Base-by-base conservation (phyloP, 2,888 invertebrate genomes). In the Autographa pulchrina region DNA sequence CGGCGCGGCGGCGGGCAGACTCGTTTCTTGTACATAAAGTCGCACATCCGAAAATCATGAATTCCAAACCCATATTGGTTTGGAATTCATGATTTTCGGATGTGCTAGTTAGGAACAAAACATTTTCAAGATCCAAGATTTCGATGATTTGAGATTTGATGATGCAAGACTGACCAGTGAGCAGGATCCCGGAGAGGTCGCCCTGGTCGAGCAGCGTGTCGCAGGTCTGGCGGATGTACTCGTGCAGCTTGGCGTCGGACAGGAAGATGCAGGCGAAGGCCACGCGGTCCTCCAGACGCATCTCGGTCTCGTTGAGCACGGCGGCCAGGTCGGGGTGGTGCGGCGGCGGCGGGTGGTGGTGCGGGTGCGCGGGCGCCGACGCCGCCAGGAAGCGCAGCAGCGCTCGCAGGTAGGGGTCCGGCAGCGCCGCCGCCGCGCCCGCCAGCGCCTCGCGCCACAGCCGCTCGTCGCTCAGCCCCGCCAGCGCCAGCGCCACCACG, bases 221-320 rank as follows among this genome's bases (percentile, higher is more conserved):
- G 60, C 97, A 97, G 67, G 98, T 96, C 79, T 96, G 96, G 77
- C 97, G 97, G 64, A 99, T 96, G 94, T 98, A 99, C 59, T 98
- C 98, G 71, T 97, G 95, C 77, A 99, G 96, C 92, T 98, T 97
- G 20, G 94, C 94, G 93, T 99, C 99, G 0, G 98, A 97, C 35
- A 99, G 96, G 95, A 97, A 99, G 88, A 97, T 97, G 88, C 98
- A 97, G 25, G 99, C 98, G 94, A 99, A 98, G n/a, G 98, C 99
- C 65, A 99, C 97, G 85, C 98, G 96, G 94, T 99, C 99, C 81
- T 98, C 97, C 11, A 99, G 97, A 0, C 98, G 97, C 94, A 99
- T 97, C 61, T 97, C 98, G 58, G 96, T 97, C 92, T 99, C 99
- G 87, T 97, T 97, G 11, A 38, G 38, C n/a, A 92, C 93, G 62